phyloP scores from a whole-genome alignment of 2,113 vertebrate species.

The Vulpes ferrilata region DNA sequence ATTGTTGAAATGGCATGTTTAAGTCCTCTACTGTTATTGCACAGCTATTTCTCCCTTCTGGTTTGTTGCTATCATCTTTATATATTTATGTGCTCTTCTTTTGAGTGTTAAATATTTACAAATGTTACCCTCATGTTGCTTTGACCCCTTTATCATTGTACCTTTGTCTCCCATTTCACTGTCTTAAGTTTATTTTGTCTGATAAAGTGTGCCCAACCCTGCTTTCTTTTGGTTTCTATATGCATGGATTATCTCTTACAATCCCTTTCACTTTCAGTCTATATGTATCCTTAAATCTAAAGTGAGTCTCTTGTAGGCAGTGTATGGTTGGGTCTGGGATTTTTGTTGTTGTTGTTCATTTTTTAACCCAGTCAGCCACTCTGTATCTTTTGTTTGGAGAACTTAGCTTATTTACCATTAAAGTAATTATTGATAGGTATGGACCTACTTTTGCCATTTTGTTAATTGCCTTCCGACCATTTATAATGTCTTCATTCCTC shows the following conservation, averaged over 20 bases:
- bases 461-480: background rate
- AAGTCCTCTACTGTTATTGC: background rate
- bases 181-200: background rate
- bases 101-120: background rate
- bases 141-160: background rate
- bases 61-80: background rate
- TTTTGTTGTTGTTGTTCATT: background rate
- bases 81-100: background rate
- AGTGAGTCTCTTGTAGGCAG: background rate
- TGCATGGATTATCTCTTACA: background rate
- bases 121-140: background rate
- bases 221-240: background rate
- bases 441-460: background rate
- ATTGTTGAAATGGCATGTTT: background rate
- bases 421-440: background rate
- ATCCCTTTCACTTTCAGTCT: background rate
- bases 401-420: background rate
- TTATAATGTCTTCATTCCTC: background rate
- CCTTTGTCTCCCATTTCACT: background rate
- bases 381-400: background rate
- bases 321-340: background rate
- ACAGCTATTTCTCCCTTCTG: background rate
- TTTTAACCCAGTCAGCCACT: background rate
- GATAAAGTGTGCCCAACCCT: background rate
- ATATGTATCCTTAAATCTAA: background rate